phyloP scores from a whole-genome alignment of 2,113 vertebrate species.

The Nerophis ophidion region DNA sequence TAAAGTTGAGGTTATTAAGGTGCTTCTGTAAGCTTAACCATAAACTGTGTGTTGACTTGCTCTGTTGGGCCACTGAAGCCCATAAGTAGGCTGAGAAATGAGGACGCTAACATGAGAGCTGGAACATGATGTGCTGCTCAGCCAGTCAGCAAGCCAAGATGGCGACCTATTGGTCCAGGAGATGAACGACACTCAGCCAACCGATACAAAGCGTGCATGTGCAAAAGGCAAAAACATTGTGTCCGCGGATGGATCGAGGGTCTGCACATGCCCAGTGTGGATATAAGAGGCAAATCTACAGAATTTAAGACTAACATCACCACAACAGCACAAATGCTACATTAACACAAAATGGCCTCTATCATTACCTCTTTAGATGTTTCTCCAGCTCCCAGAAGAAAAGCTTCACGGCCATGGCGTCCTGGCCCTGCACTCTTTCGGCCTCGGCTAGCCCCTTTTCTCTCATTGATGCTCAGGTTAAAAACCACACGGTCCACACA shows the following conservation, averaged over 20 bases:
- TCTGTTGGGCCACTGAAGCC: conserved; percentile 4
- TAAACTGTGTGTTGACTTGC: neutral
- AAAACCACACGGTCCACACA: conserved; percentile 2
- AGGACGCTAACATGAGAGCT: conserved; percentile 7
- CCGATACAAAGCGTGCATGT: conserved; percentile 2
- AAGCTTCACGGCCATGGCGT: conserved; percentile 53
- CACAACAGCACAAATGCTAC: conserved; percentile 5
- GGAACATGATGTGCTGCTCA: conserved; percentile 3
- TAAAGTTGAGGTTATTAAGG: neutral
- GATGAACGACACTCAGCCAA: neutral
- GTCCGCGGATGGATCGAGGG: conserved; percentile 8
- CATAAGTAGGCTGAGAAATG: neutral
- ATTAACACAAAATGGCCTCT: conserved; percentile 29
- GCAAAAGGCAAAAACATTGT: conserved; percentile 12
- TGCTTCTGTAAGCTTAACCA: neutral
- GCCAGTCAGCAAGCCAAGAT: conserved; percentile 1
- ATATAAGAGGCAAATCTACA: neutral
- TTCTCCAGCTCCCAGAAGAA: conserved; percentile 70
- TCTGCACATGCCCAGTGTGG: conserved; percentile 1
- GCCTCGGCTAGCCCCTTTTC: conserved; percentile 37
- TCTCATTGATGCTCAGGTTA: conserved; percentile 53
- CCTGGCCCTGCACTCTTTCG: conserved; percentile 39
- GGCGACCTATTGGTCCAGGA: neutral
- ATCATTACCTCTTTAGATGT: conserved; percentile 65
- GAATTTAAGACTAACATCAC: neutral